A percentile compares a stretch with the other conserved stretches of the same genome.
Conservation (phyloP, 2,797 vertebrate genomes). For the Muscicapa comitata region DNA sequence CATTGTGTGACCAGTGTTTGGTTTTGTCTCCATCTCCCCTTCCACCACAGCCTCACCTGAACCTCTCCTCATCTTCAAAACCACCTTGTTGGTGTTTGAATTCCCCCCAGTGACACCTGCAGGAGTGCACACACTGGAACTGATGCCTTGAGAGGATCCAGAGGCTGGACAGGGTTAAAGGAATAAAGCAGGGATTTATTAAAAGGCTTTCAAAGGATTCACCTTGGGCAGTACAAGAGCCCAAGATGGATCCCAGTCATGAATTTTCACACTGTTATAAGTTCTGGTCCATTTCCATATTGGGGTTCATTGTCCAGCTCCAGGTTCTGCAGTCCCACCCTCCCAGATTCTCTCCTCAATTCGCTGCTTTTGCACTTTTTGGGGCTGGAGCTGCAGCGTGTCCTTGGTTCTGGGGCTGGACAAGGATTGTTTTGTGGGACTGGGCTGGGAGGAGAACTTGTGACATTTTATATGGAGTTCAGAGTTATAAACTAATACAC, state of each 20-base stretch:
- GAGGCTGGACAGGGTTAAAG: not conserved
- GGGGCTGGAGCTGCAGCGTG: too few relatives aligned
- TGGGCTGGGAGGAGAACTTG: not conserved
- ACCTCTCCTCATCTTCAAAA: not conserved
- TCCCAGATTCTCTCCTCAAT: too few relatives aligned
- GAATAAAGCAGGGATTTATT: not conserved
- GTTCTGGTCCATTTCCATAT: too few relatives aligned
- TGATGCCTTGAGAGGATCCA: not conserved
- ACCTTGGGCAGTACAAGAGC: too few relatives aligned
- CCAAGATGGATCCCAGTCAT: too few relatives aligned
- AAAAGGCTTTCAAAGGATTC: too few relatives aligned
- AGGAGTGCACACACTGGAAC: not conserved
- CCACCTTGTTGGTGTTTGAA: not conserved
- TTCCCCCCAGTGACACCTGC: not conserved
- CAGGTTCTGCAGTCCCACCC: too few relatives aligned
- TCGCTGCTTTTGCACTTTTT: too few relatives aligned
- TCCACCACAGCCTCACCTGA: not conserved
- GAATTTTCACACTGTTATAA: too few relatives aligned
- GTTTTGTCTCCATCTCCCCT: not conserved
- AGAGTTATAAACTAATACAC: rapidly evolving
- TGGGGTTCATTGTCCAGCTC: too few relatives aligned
- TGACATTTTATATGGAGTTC: not conserved
- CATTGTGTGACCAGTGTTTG: not conserved
- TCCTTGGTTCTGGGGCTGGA: too few relatives aligned
- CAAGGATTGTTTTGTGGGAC: too few relatives aligned